phyloP scores from a whole-genome alignment of 2,888 invertebrate species.

The Germaria angustata region DNA sequence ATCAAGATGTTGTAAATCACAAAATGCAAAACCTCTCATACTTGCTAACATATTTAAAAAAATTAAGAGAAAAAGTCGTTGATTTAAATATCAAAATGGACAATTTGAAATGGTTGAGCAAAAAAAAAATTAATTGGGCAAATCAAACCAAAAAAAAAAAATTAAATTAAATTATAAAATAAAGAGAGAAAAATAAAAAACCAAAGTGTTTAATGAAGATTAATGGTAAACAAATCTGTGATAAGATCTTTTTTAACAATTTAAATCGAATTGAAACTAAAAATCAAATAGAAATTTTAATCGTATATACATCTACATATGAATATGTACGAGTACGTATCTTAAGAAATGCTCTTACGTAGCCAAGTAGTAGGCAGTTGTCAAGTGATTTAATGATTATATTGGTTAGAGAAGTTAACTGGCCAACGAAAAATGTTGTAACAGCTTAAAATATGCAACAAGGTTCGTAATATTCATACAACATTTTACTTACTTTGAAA shows the following conservation, averaged over 20 bases:
- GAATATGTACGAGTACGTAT: too few species aligned
- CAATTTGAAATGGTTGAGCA: conserved; percentile 48
- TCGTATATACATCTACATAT: too few species aligned
- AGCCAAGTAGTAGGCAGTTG: background rate
- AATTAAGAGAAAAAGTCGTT: conserved; percentile 44
- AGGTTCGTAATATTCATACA: background rate
- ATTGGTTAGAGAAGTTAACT: background rate
- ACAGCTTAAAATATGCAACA: background rate
- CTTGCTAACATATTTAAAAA: background rate
- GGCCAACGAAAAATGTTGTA: background rate
- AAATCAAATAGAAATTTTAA: conserved; percentile 34
- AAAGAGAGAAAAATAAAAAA: background rate
- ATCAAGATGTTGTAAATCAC: conserved; percentile 63
- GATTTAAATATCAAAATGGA: conserved; percentile 47
- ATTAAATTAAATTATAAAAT: too few species aligned
- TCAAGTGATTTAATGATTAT: conserved; percentile 22
- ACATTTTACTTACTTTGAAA: background rate
- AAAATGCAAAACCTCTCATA: conserved; percentile 4
- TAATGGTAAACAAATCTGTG: conserved; percentile 58
- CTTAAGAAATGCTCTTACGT: background rate
- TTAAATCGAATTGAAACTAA: conserved; percentile 44
- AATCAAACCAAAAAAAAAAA: background rate
- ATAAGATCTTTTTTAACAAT: conserved; percentile 54
- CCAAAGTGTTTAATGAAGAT: conserved; percentile 64
- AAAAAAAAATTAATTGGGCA: conserved; percentile 36